Evolutionary conservation across 2,113 vertebrate species (phyloP).

Genomic region (Lepus americanus): DNA sequence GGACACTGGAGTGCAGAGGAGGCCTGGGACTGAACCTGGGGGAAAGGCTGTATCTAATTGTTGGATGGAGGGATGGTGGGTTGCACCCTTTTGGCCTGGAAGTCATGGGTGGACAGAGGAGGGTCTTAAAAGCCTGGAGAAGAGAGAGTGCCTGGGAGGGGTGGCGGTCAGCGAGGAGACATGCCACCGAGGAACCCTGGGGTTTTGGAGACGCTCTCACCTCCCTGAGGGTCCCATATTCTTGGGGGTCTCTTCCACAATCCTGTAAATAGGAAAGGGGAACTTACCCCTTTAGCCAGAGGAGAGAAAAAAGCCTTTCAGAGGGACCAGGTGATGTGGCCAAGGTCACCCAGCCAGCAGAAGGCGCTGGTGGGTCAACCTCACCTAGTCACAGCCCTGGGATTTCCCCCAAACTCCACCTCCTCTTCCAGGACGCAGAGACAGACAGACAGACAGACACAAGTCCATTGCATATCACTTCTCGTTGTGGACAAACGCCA

Average conservation of each 20-base stretch:
- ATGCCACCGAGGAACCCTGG: background rate
- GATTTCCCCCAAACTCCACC: fast-evolving
- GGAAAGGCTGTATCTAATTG: background rate
- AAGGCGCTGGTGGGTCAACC: background rate
- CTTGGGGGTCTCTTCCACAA: background rate
- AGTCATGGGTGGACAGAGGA: background rate
- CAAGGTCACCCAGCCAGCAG: background rate
- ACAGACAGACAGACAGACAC: background rate
- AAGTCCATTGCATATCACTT: background rate
- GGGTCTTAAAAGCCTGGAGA: background rate
- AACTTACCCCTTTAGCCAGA: background rate
- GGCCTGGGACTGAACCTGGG: background rate
- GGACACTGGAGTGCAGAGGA: background rate
- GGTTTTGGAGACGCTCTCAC: no score
- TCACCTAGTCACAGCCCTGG: no score
- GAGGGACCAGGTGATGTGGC: background rate
- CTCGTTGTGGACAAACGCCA: conserved; percentile 25
- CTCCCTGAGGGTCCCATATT: no score
- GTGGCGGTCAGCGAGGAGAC: background rate
- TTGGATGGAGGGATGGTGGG: background rate
- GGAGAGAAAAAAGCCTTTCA: background rate
- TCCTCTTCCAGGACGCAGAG: background rate
- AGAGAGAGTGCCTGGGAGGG: background rate
- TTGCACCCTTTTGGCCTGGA: background rate
- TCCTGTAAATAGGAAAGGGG: background rate